Evolutionary conservation across 2,888 invertebrate species (phyloP).

Genomic region (Smittia aterrima): DNA sequence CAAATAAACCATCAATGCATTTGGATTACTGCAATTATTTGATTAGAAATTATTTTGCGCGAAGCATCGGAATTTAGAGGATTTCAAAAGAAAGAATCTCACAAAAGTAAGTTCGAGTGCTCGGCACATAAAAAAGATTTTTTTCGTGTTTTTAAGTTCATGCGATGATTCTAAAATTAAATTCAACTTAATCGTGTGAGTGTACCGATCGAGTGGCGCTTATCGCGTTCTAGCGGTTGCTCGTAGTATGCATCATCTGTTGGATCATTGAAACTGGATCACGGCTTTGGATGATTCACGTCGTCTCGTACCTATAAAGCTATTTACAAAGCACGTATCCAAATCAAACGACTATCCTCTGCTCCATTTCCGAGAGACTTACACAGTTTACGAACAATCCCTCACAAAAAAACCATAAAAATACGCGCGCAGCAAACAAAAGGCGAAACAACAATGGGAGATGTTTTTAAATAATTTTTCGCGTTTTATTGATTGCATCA

Average conservation of each 20-base stretch:
- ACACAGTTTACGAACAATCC: no score
- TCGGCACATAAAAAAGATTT: neutral
- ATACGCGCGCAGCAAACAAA: neutral
- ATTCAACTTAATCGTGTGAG: neutral
- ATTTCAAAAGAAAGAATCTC: neutral
- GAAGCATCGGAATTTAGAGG: neutral
- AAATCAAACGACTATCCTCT: no score
- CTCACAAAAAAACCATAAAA: neutral
- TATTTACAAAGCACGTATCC: no score
- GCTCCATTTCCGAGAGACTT: no score
- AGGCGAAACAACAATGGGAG: neutral
- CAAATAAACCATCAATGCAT: slow-evolving; percentile 9
- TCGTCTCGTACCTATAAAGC: no score
- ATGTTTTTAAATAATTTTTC: slow-evolving; percentile 16
- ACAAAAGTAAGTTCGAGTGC: neutral
- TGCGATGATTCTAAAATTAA: neutral
- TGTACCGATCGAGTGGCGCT: neutral
- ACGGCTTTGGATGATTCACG: neutral
- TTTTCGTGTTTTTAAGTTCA: neutral
- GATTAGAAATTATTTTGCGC: neutral
- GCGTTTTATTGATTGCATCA: slow-evolving; percentile 21
- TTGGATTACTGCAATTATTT: slow-evolving; percentile 15
- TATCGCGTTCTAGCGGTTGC: no score
- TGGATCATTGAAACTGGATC: neutral
- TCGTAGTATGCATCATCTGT: neutral